A percentile compares a stretch with the other conserved stretches of the same genome.
These are phyloP conservation scores for Lepeophtheirus nordmannii DNA, from an alignment of 2,888 invertebrate genomes.

Conservation along the genomic window DNA sequence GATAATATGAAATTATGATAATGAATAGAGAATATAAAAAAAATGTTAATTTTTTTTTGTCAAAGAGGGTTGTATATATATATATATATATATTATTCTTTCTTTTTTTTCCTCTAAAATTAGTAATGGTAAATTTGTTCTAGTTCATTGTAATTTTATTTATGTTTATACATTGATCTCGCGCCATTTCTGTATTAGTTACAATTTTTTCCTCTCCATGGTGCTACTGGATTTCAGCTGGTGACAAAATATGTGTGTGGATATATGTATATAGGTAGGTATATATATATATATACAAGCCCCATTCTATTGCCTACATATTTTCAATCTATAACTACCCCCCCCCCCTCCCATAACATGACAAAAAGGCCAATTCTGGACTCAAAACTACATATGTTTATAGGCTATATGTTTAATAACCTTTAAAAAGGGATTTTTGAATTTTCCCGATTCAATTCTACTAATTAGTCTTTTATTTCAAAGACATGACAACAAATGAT, in stretches of 20 bases:
- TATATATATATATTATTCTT: neutral
- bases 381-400: too few relatives aligned
- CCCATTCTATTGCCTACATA: too few relatives aligned
- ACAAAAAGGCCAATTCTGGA: too few relatives aligned
- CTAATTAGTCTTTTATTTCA: too few relatives aligned
- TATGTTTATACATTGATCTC: conserved; percentile 17
- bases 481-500: too few relatives aligned
- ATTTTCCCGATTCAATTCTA: too few relatives aligned
- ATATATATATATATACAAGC: too few relatives aligned
- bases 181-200: neutral
- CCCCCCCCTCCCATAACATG: too few relatives aligned
- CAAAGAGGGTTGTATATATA: conserved; percentile 2
- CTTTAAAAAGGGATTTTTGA: too few relatives aligned
- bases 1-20: conserved; percentile 7
- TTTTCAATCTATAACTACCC: too few relatives aligned
- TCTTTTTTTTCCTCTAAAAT: neutral
- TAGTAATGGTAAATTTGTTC: conserved; percentile 12
- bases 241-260: conserved; percentile 17
- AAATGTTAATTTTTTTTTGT: conserved; percentile 7
- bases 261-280: too few relatives aligned
- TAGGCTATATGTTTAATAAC: too few relatives aligned
- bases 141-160: conserved; percentile 23
- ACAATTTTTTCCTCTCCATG: conserved; percentile 16
- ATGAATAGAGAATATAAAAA: conserved; percentile 2
- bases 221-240: conserved; percentile 26